Base-by-base conservation (phyloP, 2,797 vertebrate species). In the Geotria australis region DNA sequence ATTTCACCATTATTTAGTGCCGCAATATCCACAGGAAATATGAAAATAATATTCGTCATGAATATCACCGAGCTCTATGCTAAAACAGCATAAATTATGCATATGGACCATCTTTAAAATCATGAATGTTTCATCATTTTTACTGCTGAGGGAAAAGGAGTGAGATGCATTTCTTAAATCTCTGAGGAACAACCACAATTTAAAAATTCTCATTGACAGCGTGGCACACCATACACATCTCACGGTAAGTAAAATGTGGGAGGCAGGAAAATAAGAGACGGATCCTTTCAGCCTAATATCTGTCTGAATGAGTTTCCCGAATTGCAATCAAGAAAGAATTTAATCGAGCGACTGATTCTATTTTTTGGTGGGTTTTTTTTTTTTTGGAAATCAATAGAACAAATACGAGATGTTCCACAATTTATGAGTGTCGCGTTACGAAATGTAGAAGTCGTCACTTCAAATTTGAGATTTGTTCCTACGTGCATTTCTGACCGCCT, bases 1-100 rank as follows among this genome's bases (percentile, higher is more conserved):
- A 85, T 85, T 88, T 83, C 71, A 74, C 71, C 73, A 89, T 88
- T 83, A 88, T 85, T 91, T 79, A 85, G 85, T 78, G 77, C 77
- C 76, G 78, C 80, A 83, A 85, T 84, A 85, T 81, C 75, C 74
- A 71, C 71, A 77, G 73, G 68, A 77, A 75, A 77, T 71, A 76
- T 74, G 77, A 78, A 75, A 73, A 82, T 85, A 55, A 55, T 91
- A 91, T 91, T 81, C 83, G 91, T 94, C 83, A 91, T 83, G 83
- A 83, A 84, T 80, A 89, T 88, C 79, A 84, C 79, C 80, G 72
- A 76, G 84, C 84, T 88, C 83, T 82, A 73, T 72, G 73, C 70
- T 76, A 76, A 74, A 80, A 76, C 74, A 76, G 75, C 71, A 80
- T 79, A 76, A 79, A 78, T 79, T 77, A 76, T 77, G 73, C 74